Conservation (phyloP, 2,888 invertebrate species). For the Cremastinae sp. region DNA sequence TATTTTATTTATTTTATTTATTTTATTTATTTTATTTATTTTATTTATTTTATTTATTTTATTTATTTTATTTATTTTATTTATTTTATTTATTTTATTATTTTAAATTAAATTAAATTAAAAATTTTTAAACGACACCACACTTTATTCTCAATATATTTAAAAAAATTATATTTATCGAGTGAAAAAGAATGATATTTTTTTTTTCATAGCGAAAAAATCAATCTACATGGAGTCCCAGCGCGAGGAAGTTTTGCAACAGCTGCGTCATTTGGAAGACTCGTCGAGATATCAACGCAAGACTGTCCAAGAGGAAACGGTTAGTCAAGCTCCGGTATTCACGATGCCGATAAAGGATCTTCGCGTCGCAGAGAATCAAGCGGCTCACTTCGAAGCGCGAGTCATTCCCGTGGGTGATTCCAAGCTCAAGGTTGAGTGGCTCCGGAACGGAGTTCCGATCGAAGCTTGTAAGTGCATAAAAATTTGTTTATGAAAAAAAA, state of each 20-base stretch:
- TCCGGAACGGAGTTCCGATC: slow-evolving; percentile 94
- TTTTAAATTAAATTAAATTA: too few species aligned
- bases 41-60: too few species aligned
- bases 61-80: too few species aligned
- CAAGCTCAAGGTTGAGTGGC: slow-evolving; percentile 95
- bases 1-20: too few species aligned
- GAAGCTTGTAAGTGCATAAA: slow-evolving; percentile 87
- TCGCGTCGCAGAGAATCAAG: slow-evolving; percentile 93
- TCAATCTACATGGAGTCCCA: slow-evolving; percentile 94
- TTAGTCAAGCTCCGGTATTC: slow-evolving; percentile 95
- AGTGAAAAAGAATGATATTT: too few species aligned
- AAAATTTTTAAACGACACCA: too few species aligned
- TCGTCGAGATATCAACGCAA: slow-evolving; percentile 88
- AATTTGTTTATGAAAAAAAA: neutral
- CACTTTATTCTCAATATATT: too few species aligned
- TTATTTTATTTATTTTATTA: too few species aligned
- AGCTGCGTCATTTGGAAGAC: slow-evolving; percentile 91
- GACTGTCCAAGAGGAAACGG: slow-evolving; percentile 88
- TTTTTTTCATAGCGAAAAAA: slow-evolving; percentile 83
- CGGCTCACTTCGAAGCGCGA: slow-evolving; percentile 96
- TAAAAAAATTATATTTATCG: too few species aligned
- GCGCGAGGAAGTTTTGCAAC: slow-evolving; percentile 91
- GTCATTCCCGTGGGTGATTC: slow-evolving; percentile 97
- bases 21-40: too few species aligned
- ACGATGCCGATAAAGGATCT: slow-evolving; percentile 95